Conservation (phyloP, 2,888 invertebrate species). For the Temnothorax unifasciatus region DNA sequence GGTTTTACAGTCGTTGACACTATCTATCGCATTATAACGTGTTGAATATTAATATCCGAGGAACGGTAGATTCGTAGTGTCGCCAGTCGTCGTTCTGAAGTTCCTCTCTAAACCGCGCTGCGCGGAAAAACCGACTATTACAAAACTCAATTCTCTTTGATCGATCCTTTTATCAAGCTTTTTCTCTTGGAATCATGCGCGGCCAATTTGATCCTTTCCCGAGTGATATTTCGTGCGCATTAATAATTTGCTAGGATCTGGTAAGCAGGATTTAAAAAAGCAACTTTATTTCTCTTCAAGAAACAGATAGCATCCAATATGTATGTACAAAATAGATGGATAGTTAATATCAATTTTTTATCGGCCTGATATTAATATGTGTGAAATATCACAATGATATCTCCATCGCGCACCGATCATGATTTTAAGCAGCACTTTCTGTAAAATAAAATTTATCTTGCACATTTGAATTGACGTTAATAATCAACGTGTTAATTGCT, state of each 20-base stretch:
- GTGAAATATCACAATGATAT: not conserved
- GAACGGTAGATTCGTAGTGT: conserved; percentile 61
- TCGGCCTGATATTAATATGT: not conserved
- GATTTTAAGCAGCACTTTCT: not conserved
- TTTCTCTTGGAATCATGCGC: not conserved
- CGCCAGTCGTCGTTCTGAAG: conserved; percentile 15
- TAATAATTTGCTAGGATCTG: not conserved
- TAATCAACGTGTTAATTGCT: not conserved
- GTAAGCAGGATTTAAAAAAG: not conserved
- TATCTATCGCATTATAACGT: conserved; percentile 59
- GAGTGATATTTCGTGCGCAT: not conserved
- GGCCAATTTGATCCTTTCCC: not conserved
- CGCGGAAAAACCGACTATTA: not conserved
- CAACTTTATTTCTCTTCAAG: not conserved
- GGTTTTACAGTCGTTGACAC: conserved; percentile 61
- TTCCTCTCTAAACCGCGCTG: not conserved
- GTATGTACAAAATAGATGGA: no score
- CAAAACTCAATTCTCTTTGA: not conserved
- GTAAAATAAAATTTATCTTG: not conserved
- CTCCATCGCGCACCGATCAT: not conserved
- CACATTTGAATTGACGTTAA: not conserved
- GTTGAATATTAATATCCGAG: conserved; percentile 71
- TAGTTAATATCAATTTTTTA: not conserved
- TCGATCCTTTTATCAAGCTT: not conserved
- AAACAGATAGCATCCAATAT: not conserved